Evolutionary conservation across 2,888 invertebrate species (phyloP), one percentile per base, ranked within the genome.

Genomic region (Synergus gifuensis): DNA sequence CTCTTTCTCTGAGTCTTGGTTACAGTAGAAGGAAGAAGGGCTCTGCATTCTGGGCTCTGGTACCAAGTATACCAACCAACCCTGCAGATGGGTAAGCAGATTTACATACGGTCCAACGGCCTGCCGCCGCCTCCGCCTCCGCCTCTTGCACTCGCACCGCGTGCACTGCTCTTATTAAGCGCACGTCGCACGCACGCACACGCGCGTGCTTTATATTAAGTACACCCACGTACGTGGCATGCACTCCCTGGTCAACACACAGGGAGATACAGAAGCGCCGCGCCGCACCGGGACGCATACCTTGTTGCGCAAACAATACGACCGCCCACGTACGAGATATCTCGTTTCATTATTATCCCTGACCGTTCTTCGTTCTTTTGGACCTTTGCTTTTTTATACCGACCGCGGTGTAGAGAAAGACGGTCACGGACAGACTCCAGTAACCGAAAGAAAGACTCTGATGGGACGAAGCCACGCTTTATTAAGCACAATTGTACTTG

Each of bases 281-380:
- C 87, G 83, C 87, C n/a, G 83, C 83, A 85, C 83, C 83, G 81
- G 82, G 85, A 80, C 85, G 89, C 89, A 90, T 90, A 88, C 89
- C 90, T 91, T 89, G 89, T 90, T 91, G 91, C 90, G 88, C 90
- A 90, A 91, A 91, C 90, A 91, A 91, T 91, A 91, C 90, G 91
- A 91, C 91, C 91, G 91, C 91, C 91, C 91, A 91, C 91, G 89
- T 90, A 88, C 89, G 89, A 89, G 90, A 89, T 90, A 90, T 91
- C 90, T 91, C 89, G 89, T 90, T 89, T 91, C 89, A 91, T 90
- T 91, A 90, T 91, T 91, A 90, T 91, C 88, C 88, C 82, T 84
- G 82, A 80, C 82, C 81, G 79, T 78, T 76, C 78, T 78, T 76
- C 76, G 62, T 60, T 79, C 76, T 78, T 81, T 79, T 76, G 77